Evolutionary conservation across 2,888 invertebrate species (phyloP).

Genomic region (Acanthosepion esculentum): DNA sequence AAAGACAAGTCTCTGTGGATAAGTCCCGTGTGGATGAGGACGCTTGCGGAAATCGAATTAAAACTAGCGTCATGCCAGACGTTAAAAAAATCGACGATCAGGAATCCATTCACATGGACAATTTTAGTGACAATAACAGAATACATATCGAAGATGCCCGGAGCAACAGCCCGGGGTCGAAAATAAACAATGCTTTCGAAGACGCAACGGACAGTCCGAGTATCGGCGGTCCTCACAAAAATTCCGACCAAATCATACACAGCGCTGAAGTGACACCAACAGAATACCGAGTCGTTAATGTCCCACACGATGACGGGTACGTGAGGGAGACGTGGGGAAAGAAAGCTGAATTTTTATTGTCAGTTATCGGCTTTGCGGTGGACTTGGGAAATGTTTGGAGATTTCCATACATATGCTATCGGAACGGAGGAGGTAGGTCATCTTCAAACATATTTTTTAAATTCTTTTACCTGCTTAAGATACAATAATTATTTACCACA

Average conservation of each 20-base stretch:
- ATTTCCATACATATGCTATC: slow-evolving; percentile 45
- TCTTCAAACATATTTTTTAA: background rate
- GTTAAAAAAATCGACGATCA: background rate
- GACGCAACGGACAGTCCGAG: background rate
- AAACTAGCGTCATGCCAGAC: too few relatives aligned
- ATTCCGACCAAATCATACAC: background rate
- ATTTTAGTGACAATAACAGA: background rate
- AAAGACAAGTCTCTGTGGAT: too few relatives aligned
- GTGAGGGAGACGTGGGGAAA: slow-evolving; percentile 36
- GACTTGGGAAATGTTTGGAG: slow-evolving; percentile 45
- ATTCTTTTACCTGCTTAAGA: background rate
- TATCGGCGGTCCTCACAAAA: background rate
- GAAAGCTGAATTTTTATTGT: slow-evolving; percentile 36
- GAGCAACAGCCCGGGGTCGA: background rate
- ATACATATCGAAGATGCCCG: background rate
- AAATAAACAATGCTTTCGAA: background rate
- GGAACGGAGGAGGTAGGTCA: slow-evolving; percentile 45
- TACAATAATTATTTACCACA: too few relatives aligned
- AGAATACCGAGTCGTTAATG: background rate
- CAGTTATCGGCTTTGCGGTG: slow-evolving; percentile 37
- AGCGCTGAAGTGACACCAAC: background rate
- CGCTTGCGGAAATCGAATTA: too few relatives aligned
- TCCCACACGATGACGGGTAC: background rate
- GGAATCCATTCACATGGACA: background rate
- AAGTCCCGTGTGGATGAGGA: too few relatives aligned